Percentiles rank a stretch among this genome's conserved stretches.
These are phyloP conservation scores for Dipodomys ordii DNA, from an alignment of 2,113 vertebrate species.

Conservation along the genomic window DNA sequence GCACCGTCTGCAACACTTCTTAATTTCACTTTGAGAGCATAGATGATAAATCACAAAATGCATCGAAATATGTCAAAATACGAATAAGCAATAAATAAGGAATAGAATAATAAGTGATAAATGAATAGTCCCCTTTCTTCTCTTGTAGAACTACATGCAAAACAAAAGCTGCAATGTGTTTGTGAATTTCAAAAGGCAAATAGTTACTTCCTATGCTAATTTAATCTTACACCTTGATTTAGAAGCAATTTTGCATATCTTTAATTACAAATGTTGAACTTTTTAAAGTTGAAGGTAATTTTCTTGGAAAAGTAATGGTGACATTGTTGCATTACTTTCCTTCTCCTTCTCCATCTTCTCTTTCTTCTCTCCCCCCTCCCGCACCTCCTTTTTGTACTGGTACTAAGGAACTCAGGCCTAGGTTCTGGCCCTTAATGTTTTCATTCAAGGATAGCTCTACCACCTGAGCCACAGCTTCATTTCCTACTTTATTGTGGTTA, in stretches of 20 bases:
- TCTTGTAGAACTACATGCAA: background rate
- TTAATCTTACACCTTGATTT: background rate
- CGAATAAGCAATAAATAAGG: background rate
- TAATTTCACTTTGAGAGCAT: slow-evolving; percentile 61
- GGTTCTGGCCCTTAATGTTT: too few relatives aligned
- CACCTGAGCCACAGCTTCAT: too few relatives aligned
- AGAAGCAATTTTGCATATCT: background rate
- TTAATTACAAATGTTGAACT: background rate
- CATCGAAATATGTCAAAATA: background rate
- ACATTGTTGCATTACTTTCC: background rate
- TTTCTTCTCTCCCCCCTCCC: too few relatives aligned
- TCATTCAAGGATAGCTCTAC: too few relatives aligned
- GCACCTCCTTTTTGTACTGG: too few relatives aligned
- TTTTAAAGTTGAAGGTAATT: slow-evolving; percentile 23
- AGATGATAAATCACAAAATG: slow-evolving; percentile 64
- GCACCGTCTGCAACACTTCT: slow-evolving; percentile 74
- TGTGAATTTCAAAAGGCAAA: slow-evolving; percentile 28
- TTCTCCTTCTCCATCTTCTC: too few relatives aligned
- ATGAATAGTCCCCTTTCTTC: background rate
- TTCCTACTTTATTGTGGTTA: too few relatives aligned
- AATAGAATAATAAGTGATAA: slow-evolving; percentile 22
- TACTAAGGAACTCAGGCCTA: too few relatives aligned
- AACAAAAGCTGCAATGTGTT: slow-evolving; percentile 17
- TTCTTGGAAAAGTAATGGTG: slow-evolving; percentile 49
- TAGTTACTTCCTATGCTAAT: background rate